These are phyloP conservation scores for Acrossocheilus fasciatus DNA, from an alignment of 2,797 vertebrate genomes.

Conservation along the genomic window DNA sequence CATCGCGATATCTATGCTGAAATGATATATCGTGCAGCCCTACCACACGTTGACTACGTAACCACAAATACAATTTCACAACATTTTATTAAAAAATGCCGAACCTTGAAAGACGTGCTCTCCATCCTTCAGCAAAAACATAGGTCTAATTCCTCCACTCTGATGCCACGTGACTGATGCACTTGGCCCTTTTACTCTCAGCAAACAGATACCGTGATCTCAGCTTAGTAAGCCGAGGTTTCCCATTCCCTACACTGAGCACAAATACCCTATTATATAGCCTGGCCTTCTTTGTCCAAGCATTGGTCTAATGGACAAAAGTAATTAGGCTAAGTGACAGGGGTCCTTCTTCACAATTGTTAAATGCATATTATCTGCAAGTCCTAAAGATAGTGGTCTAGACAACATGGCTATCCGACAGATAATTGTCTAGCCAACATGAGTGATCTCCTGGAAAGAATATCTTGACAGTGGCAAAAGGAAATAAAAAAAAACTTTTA, in stretches of 20 bases:
- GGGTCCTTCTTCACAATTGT: slow-evolving; percentile 34
- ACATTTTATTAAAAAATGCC: too few species aligned
- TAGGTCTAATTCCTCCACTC: neutral
- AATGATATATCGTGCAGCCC: too few species aligned
- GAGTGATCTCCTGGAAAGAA: neutral
- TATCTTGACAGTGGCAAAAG: neutral
- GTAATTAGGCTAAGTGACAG: slow-evolving; percentile 45
- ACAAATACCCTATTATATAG: slow-evolving; percentile 14
- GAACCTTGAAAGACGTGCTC: neutral
- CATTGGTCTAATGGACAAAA: slow-evolving; percentile 35
- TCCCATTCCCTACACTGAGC: slow-evolving; percentile 7
- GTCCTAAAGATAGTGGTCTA: slow-evolving; percentile 32
- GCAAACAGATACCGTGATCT: slow-evolving; percentile 24
- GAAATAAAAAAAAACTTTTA: neutral
- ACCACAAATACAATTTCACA: neutral
- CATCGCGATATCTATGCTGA: too few species aligned
- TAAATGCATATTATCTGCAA: slow-evolving; percentile 44
- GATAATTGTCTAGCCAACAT: slow-evolving; percentile 37
- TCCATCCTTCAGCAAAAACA: neutral
- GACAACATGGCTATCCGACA: slow-evolving; percentile 26
- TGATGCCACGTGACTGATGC: neutral
- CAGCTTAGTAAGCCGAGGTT: slow-evolving; percentile 5
- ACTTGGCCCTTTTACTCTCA: slow-evolving; percentile 20
- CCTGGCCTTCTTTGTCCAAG: slow-evolving; percentile 32
- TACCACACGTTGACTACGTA: neutral